These are phyloP conservation scores for Drosophila neonasuta DNA, from an alignment of 2,888 invertebrate species.

Conservation along the genomic window DNA sequence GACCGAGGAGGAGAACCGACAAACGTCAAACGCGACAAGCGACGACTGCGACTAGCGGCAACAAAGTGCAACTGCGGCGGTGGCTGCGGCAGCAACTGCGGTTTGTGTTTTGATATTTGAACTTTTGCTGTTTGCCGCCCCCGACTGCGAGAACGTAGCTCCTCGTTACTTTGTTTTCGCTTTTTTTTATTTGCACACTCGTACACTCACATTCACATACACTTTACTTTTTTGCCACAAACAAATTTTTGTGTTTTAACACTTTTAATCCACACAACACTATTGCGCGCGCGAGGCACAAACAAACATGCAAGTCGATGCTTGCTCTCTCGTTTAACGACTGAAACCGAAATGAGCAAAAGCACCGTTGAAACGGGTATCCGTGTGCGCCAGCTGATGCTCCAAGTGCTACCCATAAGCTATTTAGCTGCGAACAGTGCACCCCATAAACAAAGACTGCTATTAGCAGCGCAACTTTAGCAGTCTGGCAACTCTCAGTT, in stretches of 20 bases:
- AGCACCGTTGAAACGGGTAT: constrained; percentile 46
- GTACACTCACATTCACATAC: constrained; percentile 30
- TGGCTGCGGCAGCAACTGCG: constrained; percentile 31
- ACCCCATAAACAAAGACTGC: neutral
- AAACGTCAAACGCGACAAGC: constrained; percentile 20
- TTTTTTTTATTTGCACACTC: constrained; percentile 59
- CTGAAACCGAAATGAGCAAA: constrained; percentile 55
- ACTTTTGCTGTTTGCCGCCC: constrained; percentile 55
- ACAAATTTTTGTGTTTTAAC: constrained; percentile 41
- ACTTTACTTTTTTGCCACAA: constrained; percentile 37
- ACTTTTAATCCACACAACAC: constrained; percentile 45
- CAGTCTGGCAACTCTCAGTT: constrained; percentile 30
- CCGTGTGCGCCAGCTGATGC: constrained; percentile 34
- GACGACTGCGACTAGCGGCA: constrained; percentile 6
- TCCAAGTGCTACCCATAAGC: constrained; percentile 41
- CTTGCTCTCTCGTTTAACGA: constrained; percentile 55
- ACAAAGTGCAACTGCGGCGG: constrained; percentile 21
- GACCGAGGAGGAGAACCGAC: constrained; percentile 28
- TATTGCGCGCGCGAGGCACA: constrained; percentile 19
- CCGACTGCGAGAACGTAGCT: constrained; percentile 39
- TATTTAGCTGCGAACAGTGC: neutral
- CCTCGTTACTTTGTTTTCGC: constrained; percentile 45
- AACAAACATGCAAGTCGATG: constrained; percentile 26
- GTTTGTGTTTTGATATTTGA: constrained; percentile 45
- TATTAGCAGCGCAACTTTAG: neutral